These are phyloP conservation scores for Pristionchus pacificus DNA, from an alignment of 1,140 invertebrate genomes.

Conservation along the genomic window DNA sequence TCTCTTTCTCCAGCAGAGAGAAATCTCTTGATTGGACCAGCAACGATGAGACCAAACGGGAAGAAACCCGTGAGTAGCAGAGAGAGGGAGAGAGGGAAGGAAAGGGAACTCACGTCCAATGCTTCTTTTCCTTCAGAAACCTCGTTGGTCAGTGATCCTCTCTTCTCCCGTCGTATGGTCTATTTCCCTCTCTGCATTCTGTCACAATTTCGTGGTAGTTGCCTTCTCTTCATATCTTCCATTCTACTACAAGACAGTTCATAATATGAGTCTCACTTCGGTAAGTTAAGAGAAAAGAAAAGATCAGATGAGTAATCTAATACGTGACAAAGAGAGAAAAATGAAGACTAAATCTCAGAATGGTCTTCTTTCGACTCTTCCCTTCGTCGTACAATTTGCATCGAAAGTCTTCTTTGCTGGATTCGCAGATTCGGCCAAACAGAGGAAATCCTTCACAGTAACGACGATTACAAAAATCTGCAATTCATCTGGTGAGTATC, in stretches of 20 bases:
- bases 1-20: not conserved
- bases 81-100: not conserved
- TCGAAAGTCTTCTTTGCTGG: conserved; percentile 55
- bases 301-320: too few relatives aligned
- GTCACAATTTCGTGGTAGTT: conserved; percentile 56
- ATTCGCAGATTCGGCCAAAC: conserved; percentile 45
- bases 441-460: conserved; percentile 22
- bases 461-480: conserved; percentile 49
- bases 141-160: conserved; percentile 41
- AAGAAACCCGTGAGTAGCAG: not conserved
- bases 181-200: conserved; percentile 44
- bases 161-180: conserved; percentile 52
- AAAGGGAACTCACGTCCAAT: too few relatives aligned
- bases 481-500: conserved; percentile 45
- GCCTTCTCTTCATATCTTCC: conserved; percentile 55
- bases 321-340: not conserved
- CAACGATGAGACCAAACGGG: not conserved
- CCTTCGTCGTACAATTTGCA: conserved; percentile 52
- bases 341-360: conserved; percentile 38
- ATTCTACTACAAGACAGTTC: conserved; percentile 52
- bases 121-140: conserved; percentile 3
- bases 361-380: conserved; percentile 52
- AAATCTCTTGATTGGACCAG: not conserved
- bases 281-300: too few relatives aligned
- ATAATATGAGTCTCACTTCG: conserved; percentile 47